Base-by-base conservation (phyloP, 1,140 invertebrate species). In the Cydia fagiglandana region DNA sequence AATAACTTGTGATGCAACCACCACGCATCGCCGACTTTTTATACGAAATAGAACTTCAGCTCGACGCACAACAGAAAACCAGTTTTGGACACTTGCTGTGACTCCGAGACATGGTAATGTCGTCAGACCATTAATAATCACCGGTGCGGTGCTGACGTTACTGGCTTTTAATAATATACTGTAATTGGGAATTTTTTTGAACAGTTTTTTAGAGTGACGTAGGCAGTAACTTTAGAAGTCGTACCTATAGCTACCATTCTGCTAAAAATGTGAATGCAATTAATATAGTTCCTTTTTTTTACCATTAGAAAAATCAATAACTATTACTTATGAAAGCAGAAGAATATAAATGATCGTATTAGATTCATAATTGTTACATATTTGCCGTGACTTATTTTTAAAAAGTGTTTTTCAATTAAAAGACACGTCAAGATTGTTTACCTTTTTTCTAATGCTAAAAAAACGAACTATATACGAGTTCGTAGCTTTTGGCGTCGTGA, bases 21-120 rank as follows among this genome's bases (percentile, higher is more conserved):
- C 17, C 64, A 50, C 15, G 38, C 56, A n/a, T 66, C 73, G 34
- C 64, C 73, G 47, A 82, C 80, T 86, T 87, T 87, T 86, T 88
- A 88, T 85, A 87, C 81, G 75, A 20, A 78, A 77, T 78, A 79
- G 5, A 70, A 70, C 66, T 70, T 70, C 34, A 79, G 75, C 79
- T 81, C 75, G 79, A 83, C 81, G 75, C 80, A 80, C 81, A 80
- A 76, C 45, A 70, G 66, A 70, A 70, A 70, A 70, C 66, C 66
- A 17, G 66, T 70, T 70, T 70, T 70, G 34, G 66, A 34, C 66
- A 70, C 45, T 70, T 70, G 28, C 30, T 68, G 66, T 70, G 30
- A n/a, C 64, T 34, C 15, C 30, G 66, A 17, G n/a, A 70, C 66
- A 13, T 41, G 56, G 56, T 61, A 61, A 61, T 61, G 64, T 38